Base-by-base conservation (phyloP, 2,888 invertebrate genomes). In the Drosophila atripex region DNA sequence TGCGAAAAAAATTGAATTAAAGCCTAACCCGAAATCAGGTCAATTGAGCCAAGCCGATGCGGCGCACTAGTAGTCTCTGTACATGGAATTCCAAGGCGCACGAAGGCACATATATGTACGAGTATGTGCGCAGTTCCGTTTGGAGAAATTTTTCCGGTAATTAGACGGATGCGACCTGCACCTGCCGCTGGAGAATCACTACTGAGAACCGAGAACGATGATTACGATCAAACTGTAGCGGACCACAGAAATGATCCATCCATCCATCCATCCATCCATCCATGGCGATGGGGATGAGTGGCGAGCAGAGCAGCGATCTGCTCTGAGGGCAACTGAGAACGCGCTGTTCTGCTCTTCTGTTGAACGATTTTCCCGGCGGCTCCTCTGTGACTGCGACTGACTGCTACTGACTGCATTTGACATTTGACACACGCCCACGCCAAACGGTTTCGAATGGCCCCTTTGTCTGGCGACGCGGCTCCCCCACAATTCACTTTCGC, bases 351-450 rank as follows among this genome's bases (percentile, higher is more conserved):
- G n/a, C n/a, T 50, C 39, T 41, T 12, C 45, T 38, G 58, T 51
- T 71, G 70, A 51, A 50, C 65, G 68, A 18, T 54, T 41, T 32
- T 43, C 18, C 41, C 41, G 41, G 18, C 25, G 12, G 16, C 25
- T 49, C 16, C 18, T 12, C 14, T 12, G 7, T 41, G 39, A 28
- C 43, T 23, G 21, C 21, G 21, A 18, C 18, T 18, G 21, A 18
- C 18, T 18, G 18, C 18, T 1, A 23, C 21, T 43, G 38, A 39
- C 45, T 46, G 38, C 25, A 77, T 73, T 70, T 77, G 85, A 85
- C 87, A 84, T 87, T 80, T 83, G 83, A 83, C 87, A 87, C 71
- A 75, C 77, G 82, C 85, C 83, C 73, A 86, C 75, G 55, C 58
- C 50, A 35, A 35, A 35, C 35, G 35, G 6, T 35, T 35, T 7